Conservation (phyloP, 2,113 vertebrate genomes). For the Scatophagus argus region DNA sequence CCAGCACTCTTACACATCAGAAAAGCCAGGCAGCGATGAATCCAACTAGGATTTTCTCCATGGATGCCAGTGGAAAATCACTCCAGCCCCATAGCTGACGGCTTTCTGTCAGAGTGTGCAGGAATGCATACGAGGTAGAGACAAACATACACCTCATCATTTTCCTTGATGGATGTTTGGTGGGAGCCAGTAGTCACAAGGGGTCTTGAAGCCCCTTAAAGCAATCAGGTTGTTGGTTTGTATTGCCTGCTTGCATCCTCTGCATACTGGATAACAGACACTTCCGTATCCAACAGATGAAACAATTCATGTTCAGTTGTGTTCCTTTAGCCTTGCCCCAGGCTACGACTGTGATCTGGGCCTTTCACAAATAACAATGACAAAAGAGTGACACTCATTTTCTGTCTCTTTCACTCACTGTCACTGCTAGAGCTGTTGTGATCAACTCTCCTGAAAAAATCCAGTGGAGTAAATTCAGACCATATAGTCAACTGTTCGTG, state of each 20-base stretch:
- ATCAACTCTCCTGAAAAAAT: constrained; percentile 21
- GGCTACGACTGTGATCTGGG: constrained; percentile 54
- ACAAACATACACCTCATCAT: constrained; percentile 64
- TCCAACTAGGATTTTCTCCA: constrained; percentile 77
- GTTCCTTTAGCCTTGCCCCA: constrained; percentile 61
- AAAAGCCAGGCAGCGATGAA: constrained; percentile 71
- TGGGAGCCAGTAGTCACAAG: constrained; percentile 52
- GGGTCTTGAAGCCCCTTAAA: constrained; percentile 57
- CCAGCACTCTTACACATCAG: constrained; percentile 73
- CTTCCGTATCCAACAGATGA: constrained; percentile 43
- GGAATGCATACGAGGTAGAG: constrained; percentile 67
- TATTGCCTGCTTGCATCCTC: constrained; percentile 40
- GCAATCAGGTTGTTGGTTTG: constrained; percentile 51
- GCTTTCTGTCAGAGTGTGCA: constrained; percentile 73
- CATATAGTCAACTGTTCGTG: not conserved
- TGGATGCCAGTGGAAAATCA: constrained; percentile 76
- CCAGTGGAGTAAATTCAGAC: not conserved
- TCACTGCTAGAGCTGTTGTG: constrained; percentile 15
- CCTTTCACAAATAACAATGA: constrained; percentile 57
- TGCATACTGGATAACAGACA: constrained; percentile 34
- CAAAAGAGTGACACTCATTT: constrained; percentile 42
- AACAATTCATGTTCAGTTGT: constrained; percentile 53
- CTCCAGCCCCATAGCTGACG: constrained; percentile 70
- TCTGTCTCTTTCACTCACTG: constrained; percentile 19
- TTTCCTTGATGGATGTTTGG: constrained; percentile 59